A percentile compares a stretch with the other conserved stretches of the same genome.
These are phyloP conservation scores for Salvelinus fontinalis DNA, from an alignment of 2,113 vertebrate genomes.

Conservation along the genomic window DNA sequence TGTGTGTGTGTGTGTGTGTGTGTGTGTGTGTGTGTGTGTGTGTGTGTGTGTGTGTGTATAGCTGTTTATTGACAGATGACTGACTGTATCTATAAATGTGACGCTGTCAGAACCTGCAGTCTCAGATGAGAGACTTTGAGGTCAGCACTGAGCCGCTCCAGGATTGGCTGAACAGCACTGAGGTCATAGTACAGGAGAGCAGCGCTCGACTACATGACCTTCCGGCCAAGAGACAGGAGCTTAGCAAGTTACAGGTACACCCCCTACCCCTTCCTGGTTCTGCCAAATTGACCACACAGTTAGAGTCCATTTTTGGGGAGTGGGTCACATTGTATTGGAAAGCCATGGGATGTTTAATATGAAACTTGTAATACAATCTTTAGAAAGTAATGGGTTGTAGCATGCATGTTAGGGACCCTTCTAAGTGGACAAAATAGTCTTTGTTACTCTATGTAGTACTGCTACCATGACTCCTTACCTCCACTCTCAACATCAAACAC, in stretches of 20 bases:
- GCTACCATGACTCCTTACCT: not conserved
- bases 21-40: not conserved
- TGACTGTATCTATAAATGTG: not conserved
- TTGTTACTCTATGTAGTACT: not conserved
- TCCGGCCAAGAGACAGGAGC: slow-evolving; percentile 88
- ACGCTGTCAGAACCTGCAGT: slow-evolving; percentile 81
- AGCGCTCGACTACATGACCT: slow-evolving; percentile 88
- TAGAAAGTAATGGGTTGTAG: too few species aligned
- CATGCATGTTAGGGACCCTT: not conserved
- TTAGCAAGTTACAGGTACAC: slow-evolving; percentile 91
- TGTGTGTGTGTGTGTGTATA: not conserved
- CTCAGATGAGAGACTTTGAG: slow-evolving; percentile 95
- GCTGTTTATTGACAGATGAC: not conserved
- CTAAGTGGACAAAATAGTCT: not conserved
- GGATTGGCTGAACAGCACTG: slow-evolving; percentile 87
- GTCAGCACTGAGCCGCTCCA: slow-evolving; percentile 86
- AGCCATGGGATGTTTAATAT: not conserved
- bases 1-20: not conserved
- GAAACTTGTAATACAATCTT: not conserved
- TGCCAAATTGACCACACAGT: not conserved
- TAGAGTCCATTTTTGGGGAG: not conserved
- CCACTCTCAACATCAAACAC: not conserved
- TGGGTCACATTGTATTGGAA: not conserved
- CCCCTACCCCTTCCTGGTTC: not conserved
- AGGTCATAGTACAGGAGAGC: slow-evolving; percentile 84